phyloP scores from a whole-genome alignment of 2,113 vertebrate genomes.

The Neopipo cinnamomea region DNA sequence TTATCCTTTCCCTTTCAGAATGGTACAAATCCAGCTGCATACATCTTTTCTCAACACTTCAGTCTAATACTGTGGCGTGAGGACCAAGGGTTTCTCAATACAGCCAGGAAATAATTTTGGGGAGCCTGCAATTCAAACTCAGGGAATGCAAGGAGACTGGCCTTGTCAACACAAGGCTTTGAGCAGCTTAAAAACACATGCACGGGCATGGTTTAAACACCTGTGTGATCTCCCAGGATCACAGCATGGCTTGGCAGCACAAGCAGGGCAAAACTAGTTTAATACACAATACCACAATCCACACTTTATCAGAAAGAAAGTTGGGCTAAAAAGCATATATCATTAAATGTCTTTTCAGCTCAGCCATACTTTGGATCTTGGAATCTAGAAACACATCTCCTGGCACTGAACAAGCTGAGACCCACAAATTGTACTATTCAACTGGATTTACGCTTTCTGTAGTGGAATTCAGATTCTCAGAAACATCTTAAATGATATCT shows the following conservation, averaged over 20 bases:
- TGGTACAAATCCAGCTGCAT: slow-evolving; percentile 26
- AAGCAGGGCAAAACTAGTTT: not conserved
- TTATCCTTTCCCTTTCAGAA: slow-evolving; percentile 27
- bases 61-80: not conserved
- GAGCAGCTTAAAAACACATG: not conserved
- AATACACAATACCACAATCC: not conserved
- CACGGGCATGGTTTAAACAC: not conserved
- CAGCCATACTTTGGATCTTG: not conserved
- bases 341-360: not conserved
- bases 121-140: not conserved
- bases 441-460: not conserved
- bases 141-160: not conserved
- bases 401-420: not conserved
- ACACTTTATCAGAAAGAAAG: not conserved
- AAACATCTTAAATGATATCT: not conserved
- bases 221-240: not conserved
- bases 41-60: slow-evolving; percentile 15
- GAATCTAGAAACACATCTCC: not conserved
- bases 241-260: not conserved
- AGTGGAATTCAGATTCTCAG: not conserved
- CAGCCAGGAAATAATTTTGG: not conserved
- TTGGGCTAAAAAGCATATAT: not conserved
- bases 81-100: slow-evolving; percentile 30
- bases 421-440: not conserved
- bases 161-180: not conserved